These are phyloP conservation scores for Leucophenga maculata DNA, from an alignment of 2,888 invertebrate species.

Conservation along the genomic window DNA sequence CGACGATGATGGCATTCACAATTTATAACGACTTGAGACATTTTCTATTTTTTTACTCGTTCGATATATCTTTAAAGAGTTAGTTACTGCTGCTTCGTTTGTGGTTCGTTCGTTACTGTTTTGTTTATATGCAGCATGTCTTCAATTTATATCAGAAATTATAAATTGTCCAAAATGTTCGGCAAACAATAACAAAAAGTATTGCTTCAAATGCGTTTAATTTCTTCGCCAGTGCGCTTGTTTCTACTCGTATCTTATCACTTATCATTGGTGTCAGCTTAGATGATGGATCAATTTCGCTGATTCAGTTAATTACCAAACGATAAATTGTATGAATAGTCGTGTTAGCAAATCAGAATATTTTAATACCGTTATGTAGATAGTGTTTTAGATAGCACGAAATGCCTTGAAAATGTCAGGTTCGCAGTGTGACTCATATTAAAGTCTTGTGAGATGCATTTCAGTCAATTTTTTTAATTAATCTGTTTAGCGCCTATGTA, in stretches of 20 bases:
- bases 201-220: conserved; percentile 27
- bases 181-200: conserved; percentile 41
- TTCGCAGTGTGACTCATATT: too few relatives aligned
- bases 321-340: background rate
- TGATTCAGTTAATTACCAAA: conserved; percentile 37
- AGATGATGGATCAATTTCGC: conserved; percentile 39
- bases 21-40: conserved; percentile 46
- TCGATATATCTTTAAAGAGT: conserved; percentile 6
- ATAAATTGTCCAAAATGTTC: background rate
- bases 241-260: conserved; percentile 44
- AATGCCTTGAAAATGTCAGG: too few relatives aligned
- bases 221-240: background rate
- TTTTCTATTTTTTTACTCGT: conserved; percentile 26
- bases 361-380: too few relatives aligned
- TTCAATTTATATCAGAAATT: background rate
- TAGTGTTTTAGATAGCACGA: too few relatives aligned
- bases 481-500: too few relatives aligned
- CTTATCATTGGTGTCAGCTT: background rate
- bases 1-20: conserved; percentile 56
- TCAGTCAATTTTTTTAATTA: too few relatives aligned
- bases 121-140: background rate
- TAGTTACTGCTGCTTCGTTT: too few relatives aligned
- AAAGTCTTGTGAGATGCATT: too few relatives aligned
- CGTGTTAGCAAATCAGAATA: background rate
- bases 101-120: conserved; percentile 20